Evolutionary conservation across 2,797 vertebrate species (phyloP).

Genomic region (Poecilia gillii): DNA sequence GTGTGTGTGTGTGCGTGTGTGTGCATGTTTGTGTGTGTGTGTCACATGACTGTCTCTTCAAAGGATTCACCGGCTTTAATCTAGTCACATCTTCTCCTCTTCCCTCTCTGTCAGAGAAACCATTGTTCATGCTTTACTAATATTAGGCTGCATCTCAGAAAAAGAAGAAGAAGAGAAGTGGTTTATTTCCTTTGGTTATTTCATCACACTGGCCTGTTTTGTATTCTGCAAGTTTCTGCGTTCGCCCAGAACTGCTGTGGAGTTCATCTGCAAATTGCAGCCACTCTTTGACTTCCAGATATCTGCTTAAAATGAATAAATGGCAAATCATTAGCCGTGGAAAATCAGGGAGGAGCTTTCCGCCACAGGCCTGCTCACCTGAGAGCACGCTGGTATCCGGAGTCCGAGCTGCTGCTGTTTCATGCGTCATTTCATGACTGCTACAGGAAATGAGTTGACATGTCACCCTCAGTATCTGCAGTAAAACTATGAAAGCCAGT

Average conservation of each 20-base stretch:
- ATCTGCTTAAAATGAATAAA: not conserved
- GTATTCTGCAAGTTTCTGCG: slow-evolving; percentile 28
- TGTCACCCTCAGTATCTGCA: slow-evolving; percentile 2
- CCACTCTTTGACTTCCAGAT: not conserved
- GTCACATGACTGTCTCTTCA: slow-evolving; percentile 37
- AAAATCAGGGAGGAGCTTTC: slow-evolving; percentile 19
- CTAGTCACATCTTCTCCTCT: slow-evolving; percentile 25
- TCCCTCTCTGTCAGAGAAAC: slow-evolving; percentile 46
- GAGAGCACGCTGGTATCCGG: not conserved
- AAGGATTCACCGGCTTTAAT: slow-evolving; percentile 43
- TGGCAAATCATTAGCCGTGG: not conserved
- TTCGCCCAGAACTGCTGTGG: slow-evolving; percentile 9
- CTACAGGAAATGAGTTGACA: slow-evolving; percentile 41
- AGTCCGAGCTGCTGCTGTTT: slow-evolving; percentile 2
- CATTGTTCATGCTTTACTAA: slow-evolving; percentile 51
- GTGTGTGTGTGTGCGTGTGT: slow-evolving; percentile 1
- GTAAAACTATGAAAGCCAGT: slow-evolving; percentile 4
- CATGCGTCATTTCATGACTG: slow-evolving; percentile 24
- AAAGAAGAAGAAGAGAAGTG: slow-evolving; percentile 9
- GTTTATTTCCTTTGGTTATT: slow-evolving; percentile 26
- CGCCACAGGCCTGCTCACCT: not conserved
- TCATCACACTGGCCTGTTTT: slow-evolving; percentile 41
- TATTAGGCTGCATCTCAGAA: slow-evolving; percentile 36
- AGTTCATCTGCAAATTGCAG: not conserved
- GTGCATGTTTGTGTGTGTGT: not conserved